Evolutionary conservation across 1,140 invertebrate genomes (phyloP), one percentile per base, ranked within the genome.

Genomic region (Cyclina sinensis): DNA sequence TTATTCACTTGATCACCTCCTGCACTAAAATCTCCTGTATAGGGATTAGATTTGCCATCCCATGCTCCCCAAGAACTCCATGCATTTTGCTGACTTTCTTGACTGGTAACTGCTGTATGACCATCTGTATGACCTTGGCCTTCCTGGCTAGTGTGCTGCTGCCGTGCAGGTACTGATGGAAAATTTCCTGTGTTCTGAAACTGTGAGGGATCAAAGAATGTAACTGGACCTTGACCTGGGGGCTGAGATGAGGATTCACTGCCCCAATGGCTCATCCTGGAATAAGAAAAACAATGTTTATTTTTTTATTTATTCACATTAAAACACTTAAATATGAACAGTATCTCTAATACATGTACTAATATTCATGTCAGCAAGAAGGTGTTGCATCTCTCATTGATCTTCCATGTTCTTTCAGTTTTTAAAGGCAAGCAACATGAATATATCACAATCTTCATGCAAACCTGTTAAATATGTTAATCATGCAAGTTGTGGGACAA

Each of bases 181-280:
- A 81, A 62, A 16, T 57, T 37, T 3, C n/a, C 21, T 74, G 32
- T 4, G 48, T 57, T 74, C 68, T 88, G 86, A 57, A 88, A 88
- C 24, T 74, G 57, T 21, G 86, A 51, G n/a, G 86, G 86, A 46
- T 88, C 86, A 82, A 76, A 88, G 30, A 88, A 83, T 1, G 43
- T 14, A 32, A 88, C 46, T 35, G 74, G 79, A 57, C 86, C 86
- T 9, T 79, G n/a, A 54, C 18, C 84, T 57, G 46, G 48, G 21
- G 54, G 57, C n/a, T 87, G 73, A 14, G 43, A 39, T 62, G 65
- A 43, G 24, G 35, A 30, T n/a, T 78, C 51, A 46, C 51, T 35
- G 18, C 51, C 79, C 70, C 79, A 88, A 12, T 74, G 43, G 59
- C 65, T 88, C 86, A 88, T 88, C 43, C 86, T 88, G 79, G 27